A percentile compares a stretch with the other conserved stretches of the same genome.
Conservation (phyloP, 2,797 vertebrate species). For the Myripristis jacobus region DNA sequence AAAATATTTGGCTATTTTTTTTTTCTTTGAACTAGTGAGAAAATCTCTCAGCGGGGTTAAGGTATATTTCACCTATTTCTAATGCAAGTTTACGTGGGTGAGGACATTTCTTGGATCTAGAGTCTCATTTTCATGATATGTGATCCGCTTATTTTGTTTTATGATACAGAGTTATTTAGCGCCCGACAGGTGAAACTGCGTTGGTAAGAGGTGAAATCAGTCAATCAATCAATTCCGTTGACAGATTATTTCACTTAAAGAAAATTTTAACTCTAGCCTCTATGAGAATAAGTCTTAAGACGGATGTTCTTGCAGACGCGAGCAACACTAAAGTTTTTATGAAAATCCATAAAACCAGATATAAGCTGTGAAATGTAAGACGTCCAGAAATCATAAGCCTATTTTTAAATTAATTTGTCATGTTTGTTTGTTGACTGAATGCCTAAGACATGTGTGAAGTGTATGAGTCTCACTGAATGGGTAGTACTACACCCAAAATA, state of each 20-base stretch:
- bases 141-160: too few species aligned
- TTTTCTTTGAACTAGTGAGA: too few species aligned
- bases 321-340: conserved; percentile 31
- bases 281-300: too few species aligned
- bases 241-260: conserved; percentile 19
- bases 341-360: conserved; percentile 40
- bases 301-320: conserved; percentile 6
- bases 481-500: conserved; percentile 65
- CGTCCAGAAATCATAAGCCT: neutral
- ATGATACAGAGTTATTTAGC: too few species aligned
- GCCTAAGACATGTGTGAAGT: too few species aligned
- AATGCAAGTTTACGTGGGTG: too few species aligned
- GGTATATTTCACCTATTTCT: too few species aligned
- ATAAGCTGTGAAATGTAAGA: conserved; percentile 47
- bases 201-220: conserved; percentile 1
- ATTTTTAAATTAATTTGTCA: neutral
- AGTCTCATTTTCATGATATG: too few species aligned
- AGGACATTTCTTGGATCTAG: too few species aligned
- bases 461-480: conserved; percentile 18
- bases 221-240: neutral
- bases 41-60: too few species aligned
- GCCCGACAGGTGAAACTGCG: neutral
- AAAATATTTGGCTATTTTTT: too few species aligned
- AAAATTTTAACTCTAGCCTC: too few species aligned
- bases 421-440: conserved; percentile 14